phyloP scores from a whole-genome alignment of 2,113 vertebrate genomes.

The Tichodroma muraria region DNA sequence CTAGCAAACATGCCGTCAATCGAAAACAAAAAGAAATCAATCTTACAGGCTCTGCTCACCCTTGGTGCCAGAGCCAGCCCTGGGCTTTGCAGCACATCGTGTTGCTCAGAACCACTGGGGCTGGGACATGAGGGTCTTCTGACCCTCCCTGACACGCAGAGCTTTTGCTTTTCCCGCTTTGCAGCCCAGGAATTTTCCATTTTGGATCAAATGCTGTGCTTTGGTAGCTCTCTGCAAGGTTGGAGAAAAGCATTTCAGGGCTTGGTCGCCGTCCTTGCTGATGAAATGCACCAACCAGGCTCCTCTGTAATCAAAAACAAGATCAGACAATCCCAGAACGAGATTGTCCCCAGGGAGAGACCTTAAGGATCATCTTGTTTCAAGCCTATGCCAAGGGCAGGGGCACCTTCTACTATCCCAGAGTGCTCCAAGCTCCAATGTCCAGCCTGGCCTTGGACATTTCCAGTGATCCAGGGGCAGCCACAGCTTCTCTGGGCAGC shows the following conservation, averaged over 20 bases:
- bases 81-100: not conserved
- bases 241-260: not conserved
- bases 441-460: not conserved
- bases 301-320: not conserved
- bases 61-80: not conserved
- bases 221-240: not conserved
- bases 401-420: not conserved
- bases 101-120: not conserved
- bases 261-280: accelerated
- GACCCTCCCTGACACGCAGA: accelerated
- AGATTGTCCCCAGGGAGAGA: too few species aligned
- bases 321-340: not conserved
- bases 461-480: not conserved
- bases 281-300: not conserved
- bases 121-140: not conserved
- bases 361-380: not conserved
- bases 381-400: not conserved
- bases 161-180: not conserved
- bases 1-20: not conserved
- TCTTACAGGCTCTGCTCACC: not conserved
- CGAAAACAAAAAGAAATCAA: not conserved
- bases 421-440: accelerated
- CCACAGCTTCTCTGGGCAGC: not conserved
- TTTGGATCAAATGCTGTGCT: not conserved
- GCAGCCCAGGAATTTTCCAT: not conserved